Base-by-base conservation (phyloP, 1,140 invertebrate genomes). In the Neocloeon triangulifer region DNA sequence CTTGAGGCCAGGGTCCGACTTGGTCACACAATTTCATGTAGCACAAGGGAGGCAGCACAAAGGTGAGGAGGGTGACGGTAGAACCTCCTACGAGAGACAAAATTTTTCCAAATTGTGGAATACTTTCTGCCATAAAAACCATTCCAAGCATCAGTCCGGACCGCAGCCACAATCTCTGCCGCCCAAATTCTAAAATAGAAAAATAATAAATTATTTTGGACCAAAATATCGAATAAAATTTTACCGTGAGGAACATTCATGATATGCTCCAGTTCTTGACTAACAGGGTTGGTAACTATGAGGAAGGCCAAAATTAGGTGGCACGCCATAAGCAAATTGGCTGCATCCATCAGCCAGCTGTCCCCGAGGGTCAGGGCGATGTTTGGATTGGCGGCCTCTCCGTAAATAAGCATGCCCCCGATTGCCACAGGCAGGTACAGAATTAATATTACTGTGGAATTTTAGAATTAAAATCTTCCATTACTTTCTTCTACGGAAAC, bases 61-160 rank as follows among this genome's bases (percentile, higher is more conserved):
- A 71, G 2, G 69, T 69, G 9, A 68, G 50, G 2, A 75, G 42
- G 0, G 67, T 67, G 6, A 73, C 56, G 3, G 66, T 72, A 2
- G 70, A 71, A 7, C 64, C 70, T 2, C 75, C 75, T n/a, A 79
- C 57, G 20, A 80, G 50, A 10, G 73, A 59, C 22, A 79, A 45
- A 34, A 79, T 61, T 28, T 64, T 68, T 26, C 69, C 68, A 53
- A 78, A 79, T 19, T 61, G 55, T 1, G 74, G 74, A 8, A 79
- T 48, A 13, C 58, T 58, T 51, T 71, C 63, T 3, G 65, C 73
- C 13, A 73, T 52, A 43, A 74, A 63, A 30, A 76, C 47, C 31
- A 73, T 61, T 0, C 56, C 40, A 0, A 53, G 37, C 40, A 75
- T 56, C 34, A 77, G 55, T 1, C 47, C 40, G 0, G 65, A 53